Evolutionary conservation across 2,888 invertebrate species (phyloP).

Genomic region (Mayetiola destructor): DNA sequence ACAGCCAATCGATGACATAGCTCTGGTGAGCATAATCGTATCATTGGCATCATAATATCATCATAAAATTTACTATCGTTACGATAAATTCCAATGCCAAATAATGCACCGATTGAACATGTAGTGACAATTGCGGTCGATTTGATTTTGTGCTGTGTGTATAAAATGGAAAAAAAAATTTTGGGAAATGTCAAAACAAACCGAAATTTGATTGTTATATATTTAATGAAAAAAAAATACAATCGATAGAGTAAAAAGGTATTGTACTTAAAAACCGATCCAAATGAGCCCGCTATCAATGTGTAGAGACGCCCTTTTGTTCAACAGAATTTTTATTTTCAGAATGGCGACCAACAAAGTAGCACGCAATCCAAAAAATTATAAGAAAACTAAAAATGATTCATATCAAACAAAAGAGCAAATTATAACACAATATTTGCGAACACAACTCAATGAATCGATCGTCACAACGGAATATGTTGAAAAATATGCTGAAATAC

Average conservation of each 20-base stretch:
- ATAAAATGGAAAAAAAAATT: conserved; percentile 11
- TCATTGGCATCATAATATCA: conserved; percentile 53
- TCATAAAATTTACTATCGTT: conserved; percentile 68
- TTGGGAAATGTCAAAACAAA: background rate
- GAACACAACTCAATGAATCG: background rate
- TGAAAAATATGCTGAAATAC: background rate
- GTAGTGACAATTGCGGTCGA: conserved; percentile 49
- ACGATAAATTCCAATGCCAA: conserved; percentile 52
- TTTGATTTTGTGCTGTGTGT: conserved; percentile 48
- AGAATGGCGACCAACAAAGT: too few species aligned
- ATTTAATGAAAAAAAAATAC: background rate
- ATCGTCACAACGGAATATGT: background rate
- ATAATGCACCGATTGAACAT: conserved; percentile 50
- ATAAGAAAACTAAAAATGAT: background rate
- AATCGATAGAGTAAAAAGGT: background rate
- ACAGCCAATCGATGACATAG: conserved; percentile 68
- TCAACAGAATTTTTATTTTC: too few species aligned
- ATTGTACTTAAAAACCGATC: background rate
- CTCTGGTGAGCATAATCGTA: conserved; percentile 63
- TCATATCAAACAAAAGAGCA: background rate
- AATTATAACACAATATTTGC: too few species aligned
- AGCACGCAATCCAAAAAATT: background rate
- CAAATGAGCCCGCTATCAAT: too few species aligned
- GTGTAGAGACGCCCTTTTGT: too few species aligned
- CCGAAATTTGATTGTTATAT: background rate